phyloP scores from a whole-genome alignment of 2,113 vertebrate species.

The Phodopus roborovskii region DNA sequence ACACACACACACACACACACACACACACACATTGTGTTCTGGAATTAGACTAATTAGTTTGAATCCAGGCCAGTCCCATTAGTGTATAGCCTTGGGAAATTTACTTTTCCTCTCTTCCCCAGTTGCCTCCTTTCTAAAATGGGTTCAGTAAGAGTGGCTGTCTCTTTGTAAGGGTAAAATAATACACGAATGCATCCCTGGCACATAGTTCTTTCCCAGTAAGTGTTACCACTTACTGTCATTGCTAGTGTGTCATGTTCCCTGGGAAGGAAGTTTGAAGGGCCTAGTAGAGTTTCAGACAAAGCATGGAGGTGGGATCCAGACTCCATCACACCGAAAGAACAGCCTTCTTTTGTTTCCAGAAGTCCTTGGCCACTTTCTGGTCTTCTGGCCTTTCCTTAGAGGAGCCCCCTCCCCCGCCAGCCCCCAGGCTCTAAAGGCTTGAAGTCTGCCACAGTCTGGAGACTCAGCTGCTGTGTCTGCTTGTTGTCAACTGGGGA shows the following conservation, averaged over 20 bases:
- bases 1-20: background rate
- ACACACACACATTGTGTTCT: background rate
- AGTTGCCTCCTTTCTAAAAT: conserved; percentile 64
- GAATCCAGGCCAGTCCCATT: conserved; percentile 23
- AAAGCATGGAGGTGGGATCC: background rate
- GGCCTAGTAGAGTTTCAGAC: background rate
- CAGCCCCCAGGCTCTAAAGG: background rate
- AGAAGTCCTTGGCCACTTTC: conserved; percentile 19
- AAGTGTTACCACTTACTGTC: background rate
- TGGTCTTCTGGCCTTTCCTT: conserved; percentile 36
- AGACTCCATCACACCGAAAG: background rate
- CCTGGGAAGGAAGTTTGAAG: background rate
- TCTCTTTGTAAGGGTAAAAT: conserved; percentile 47
- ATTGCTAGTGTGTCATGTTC: conserved; percentile 18
- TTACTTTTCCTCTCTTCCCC: conserved; percentile 17
- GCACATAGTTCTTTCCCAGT: conserved; percentile 8
- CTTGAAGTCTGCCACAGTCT: background rate
- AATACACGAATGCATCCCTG: background rate
- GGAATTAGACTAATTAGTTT: conserved; percentile 5
- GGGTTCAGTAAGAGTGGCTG: background rate
- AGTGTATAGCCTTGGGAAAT: conserved; percentile 8
- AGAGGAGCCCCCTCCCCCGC: background rate
- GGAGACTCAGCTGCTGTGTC: conserved; percentile 22
- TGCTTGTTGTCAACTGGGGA: conserved; percentile 60
- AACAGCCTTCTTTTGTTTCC: conserved; percentile 45